Conservation (phyloP, 2,113 vertebrate genomes). For the Vimba vimba region DNA sequence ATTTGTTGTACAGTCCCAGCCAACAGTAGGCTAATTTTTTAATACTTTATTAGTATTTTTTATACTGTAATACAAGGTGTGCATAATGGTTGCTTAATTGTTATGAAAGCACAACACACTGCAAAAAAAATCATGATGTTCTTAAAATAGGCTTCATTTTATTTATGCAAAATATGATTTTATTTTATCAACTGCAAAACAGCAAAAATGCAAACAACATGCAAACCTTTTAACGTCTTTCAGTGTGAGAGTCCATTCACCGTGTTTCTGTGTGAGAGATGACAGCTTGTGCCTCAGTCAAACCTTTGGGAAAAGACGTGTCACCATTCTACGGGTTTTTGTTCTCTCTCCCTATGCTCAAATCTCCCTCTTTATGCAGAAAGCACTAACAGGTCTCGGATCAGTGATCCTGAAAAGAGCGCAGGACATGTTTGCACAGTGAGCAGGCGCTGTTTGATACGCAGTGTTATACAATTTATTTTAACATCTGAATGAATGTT, state of each 20-base stretch:
- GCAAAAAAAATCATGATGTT: no score
- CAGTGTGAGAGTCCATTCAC: background rate
- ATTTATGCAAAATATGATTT: no score
- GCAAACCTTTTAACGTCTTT: background rate
- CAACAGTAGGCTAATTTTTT: no score
- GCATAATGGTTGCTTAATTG: no score
- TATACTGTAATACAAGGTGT: no score
- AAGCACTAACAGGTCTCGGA: constrained; percentile 57
- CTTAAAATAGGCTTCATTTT: no score
- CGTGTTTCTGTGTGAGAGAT: background rate
- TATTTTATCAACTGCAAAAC: no score
- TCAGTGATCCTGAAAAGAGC: constrained; percentile 57
- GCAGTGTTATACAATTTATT: constrained; percentile 41
- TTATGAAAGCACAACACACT: no score
- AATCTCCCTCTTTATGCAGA: constrained; percentile 55
- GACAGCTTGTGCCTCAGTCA: constrained; percentile 36
- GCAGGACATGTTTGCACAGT: constrained; percentile 48
- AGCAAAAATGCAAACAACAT: background rate
- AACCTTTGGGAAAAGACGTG: constrained; percentile 15
- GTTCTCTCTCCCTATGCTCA: constrained; percentile 32
- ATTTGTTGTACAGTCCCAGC: no score
- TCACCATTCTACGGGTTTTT: constrained; percentile 39
- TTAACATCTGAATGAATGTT: constrained; percentile 50
- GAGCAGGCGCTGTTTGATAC: constrained; percentile 43
- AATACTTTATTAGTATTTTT: no score